Conservation (phyloP, 2,888 invertebrate genomes). For the Masnerella sp. region DNA sequence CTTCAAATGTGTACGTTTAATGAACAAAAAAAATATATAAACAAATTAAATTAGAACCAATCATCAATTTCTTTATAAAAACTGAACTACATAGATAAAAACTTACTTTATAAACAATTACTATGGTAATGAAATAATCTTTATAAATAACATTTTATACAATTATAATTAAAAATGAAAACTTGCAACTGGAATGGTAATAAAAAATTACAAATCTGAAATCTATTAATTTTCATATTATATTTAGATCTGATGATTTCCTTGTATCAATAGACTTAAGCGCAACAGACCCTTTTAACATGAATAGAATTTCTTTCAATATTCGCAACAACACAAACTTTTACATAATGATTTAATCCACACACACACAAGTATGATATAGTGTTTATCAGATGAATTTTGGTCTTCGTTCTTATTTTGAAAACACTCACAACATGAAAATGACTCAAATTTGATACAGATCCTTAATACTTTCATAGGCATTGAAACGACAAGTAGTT, state of each 20-base stretch:
- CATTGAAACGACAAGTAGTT: constrained; percentile 17
- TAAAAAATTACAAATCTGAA: no score
- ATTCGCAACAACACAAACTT: constrained; percentile 70
- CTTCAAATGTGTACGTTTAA: no score
- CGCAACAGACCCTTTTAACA: constrained; percentile 69
- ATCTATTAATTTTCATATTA: constrained; percentile 31
- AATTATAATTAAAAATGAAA: no score
- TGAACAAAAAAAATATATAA: no score
- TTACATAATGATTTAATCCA: constrained; percentile 65
- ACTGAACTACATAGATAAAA: no score
- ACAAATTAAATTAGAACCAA: no score
- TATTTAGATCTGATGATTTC: constrained; percentile 66
- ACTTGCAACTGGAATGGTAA: no score
- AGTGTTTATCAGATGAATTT: constrained; percentile 16
- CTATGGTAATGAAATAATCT: no score
- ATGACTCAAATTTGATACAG: constrained; percentile 25
- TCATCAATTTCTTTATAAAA: no score
- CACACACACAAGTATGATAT: constrained; percentile 31
- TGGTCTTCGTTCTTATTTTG: constrained; percentile 20
- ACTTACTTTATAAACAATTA: no score
- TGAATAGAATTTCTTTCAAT: constrained; percentile 72
- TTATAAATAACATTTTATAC: no score
- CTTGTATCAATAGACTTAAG: constrained; percentile 67
- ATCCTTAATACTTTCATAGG: constrained; percentile 40
- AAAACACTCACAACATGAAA: constrained; percentile 33